phyloP scores from a whole-genome alignment of 1,140 invertebrate species.

The Dendrolimus kikuchii region DNA sequence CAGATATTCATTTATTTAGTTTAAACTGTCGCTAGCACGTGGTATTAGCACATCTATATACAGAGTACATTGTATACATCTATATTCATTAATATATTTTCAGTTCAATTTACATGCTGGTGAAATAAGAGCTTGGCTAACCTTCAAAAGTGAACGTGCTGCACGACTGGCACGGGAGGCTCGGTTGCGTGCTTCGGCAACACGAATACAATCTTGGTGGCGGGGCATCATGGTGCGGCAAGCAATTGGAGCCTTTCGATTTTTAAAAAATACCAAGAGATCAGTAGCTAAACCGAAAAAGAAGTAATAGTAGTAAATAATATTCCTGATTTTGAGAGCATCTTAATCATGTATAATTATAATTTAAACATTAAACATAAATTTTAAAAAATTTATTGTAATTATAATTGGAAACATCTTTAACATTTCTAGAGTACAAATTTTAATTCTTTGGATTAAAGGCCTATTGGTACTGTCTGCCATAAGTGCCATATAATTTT shows the following conservation, averaged over 20 bases:
- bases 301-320: constrained; percentile 25
- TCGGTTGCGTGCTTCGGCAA: constrained; percentile 39
- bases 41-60: no score
- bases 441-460: no score
- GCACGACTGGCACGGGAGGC: constrained; percentile 44
- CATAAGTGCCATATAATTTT: no score
- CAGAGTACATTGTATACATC: no score
- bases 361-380: not conserved
- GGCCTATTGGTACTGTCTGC: no score
- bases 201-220: constrained; percentile 79
- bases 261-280: constrained; percentile 63
- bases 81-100: constrained; percentile 8
- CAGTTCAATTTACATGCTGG: constrained; percentile 53
- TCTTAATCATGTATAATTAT: not conserved
- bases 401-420: no score
- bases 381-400: no score
- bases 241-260: constrained; percentile 75
- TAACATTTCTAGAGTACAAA: no score
- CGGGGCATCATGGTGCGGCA: constrained; percentile 78
- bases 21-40: no score
- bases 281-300: constrained; percentile 49
- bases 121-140: constrained; percentile 61
- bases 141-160: constrained; percentile 55
- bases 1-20: no score
- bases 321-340: no score